Conservation (phyloP, 2,888 invertebrate species). For the Sarcophaga rosellei region DNA sequence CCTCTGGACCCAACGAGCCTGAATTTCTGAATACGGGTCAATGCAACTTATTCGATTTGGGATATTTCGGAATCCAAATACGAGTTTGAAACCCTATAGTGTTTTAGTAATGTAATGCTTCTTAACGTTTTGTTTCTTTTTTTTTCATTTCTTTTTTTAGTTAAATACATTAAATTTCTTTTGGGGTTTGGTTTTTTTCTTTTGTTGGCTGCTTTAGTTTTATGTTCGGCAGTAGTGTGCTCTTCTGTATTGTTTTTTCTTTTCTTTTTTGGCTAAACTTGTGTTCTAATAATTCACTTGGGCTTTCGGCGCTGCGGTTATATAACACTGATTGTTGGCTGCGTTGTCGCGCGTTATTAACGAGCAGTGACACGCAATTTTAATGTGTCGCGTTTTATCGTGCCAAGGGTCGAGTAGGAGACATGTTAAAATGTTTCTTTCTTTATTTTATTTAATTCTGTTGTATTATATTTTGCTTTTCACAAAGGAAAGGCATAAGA, state of each 20-base stretch:
- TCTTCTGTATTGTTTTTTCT: background rate
- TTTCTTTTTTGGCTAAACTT: conserved; percentile 60
- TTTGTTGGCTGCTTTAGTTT: conserved; percentile 20
- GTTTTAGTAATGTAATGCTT: background rate
- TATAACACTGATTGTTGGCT: conserved; percentile 65
- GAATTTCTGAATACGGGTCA: too few relatives aligned
- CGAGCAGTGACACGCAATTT: conserved; percentile 70
- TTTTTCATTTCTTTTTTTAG: background rate
- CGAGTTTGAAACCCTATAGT: background rate
- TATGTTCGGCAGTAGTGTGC: background rate
- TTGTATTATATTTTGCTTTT: background rate
- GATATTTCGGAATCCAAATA: too few relatives aligned
- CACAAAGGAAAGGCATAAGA: background rate
- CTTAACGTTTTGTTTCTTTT: background rate
- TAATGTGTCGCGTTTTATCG: conserved; percentile 67
- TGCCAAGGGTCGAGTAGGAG: conserved; percentile 64
- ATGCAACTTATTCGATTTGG: too few relatives aligned
- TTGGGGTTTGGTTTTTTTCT: background rate
- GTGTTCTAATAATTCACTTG: conserved; percentile 67
- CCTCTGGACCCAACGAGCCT: too few relatives aligned
- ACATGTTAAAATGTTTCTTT: conserved; percentile 56
- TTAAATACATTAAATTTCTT: background rate
- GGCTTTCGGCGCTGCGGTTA: conserved; percentile 65
- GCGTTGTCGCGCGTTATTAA: conserved; percentile 70
- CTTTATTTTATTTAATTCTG: conserved; percentile 21